Base-by-base conservation (phyloP, 2,797 vertebrate species). In the Apodemus agrarius region DNA sequence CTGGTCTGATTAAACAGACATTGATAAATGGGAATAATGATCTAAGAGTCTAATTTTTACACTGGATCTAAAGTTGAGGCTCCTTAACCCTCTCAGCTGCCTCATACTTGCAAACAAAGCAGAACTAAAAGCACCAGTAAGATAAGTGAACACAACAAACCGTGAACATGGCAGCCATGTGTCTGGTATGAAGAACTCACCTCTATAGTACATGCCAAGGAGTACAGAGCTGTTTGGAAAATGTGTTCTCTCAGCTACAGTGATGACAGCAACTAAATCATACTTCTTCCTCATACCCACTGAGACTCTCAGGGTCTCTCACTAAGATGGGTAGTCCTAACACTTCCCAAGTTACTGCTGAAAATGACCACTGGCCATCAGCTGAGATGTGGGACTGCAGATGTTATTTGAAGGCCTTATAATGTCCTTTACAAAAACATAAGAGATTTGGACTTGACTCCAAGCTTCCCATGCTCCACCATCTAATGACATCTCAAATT, bases 191-290 rank as follows among this genome's bases (percentile, higher is more conserved):
- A 98, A 97, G 97, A 98, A 98, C 98, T 98, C 91, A 75, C 93
- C 91, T 98, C 95, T 81, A 95, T 89, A 86, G 95, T 97, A 93
- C 43, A 95, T 82, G 96, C 97, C 93, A 97, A 98, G 96, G 96
- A 98, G 97, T 91, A 97, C 43, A 97, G 96, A 34, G 54, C 93
- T 98, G 96, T 94, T 98, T 97, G 97, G 98, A 96, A 98, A 98
- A 95, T 57, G 90, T 90, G 97, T 98, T 97, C 95, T 96, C 95
- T 91, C 91, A 87, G 90, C 94, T 97, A 95, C n/a, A 85, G 74
- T 76, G 57, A 43, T 7, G 90, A 74, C 12, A 87, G 63, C 57
- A 84, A 37, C 96, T 97, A 97, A 98, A 97, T 94, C 85, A 95
- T 86, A 92, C 88, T 61, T 85, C 93, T 94, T 86, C n/a, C 52